Conservation (phyloP, 2,888 invertebrate genomes). For the Polyploca ridens region DNA sequence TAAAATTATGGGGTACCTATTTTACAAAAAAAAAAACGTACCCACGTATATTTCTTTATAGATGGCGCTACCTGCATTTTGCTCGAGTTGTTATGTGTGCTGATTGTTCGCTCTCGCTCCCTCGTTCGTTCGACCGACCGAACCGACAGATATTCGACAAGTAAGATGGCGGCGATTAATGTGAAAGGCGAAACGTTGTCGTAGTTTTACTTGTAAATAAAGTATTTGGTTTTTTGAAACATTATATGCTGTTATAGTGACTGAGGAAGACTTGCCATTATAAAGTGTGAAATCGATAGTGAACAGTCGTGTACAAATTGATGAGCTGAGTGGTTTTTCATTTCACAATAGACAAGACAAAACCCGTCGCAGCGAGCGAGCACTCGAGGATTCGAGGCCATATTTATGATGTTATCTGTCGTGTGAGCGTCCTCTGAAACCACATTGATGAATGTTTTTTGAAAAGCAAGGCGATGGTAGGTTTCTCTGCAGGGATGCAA, state of each 20-base stretch:
- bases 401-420: slow-evolving; percentile 87
- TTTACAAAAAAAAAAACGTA: too few species aligned
- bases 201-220: slow-evolving; percentile 81
- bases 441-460: slow-evolving; percentile 75
- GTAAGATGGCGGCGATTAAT: slow-evolving; percentile 88
- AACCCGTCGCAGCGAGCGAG: slow-evolving; percentile 83
- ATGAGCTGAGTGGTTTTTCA: slow-evolving; percentile 66
- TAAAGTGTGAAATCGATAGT: slow-evolving; percentile 64
- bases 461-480: slow-evolving; percentile 78
- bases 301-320: slow-evolving; percentile 58
- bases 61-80: slow-evolving; percentile 84
- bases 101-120: slow-evolving; percentile 72
- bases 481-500: slow-evolving; percentile 53
- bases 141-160: slow-evolving; percentile 74
- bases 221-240: slow-evolving; percentile 67
- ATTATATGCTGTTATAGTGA: slow-evolving; percentile 49
- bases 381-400: slow-evolving; percentile 84
- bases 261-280: slow-evolving; percentile 47
- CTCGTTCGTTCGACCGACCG: slow-evolving; percentile 66
- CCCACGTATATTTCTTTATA: slow-evolving; percentile 44
- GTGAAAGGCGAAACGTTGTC: slow-evolving; percentile 87
- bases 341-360: slow-evolving; percentile 83
- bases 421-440: slow-evolving; percentile 81
- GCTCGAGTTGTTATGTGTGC: slow-evolving; percentile 55
- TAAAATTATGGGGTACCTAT: too few species aligned